phyloP scores from a whole-genome alignment of 2,797 vertebrate genomes.

The Anas capensis region DNA sequence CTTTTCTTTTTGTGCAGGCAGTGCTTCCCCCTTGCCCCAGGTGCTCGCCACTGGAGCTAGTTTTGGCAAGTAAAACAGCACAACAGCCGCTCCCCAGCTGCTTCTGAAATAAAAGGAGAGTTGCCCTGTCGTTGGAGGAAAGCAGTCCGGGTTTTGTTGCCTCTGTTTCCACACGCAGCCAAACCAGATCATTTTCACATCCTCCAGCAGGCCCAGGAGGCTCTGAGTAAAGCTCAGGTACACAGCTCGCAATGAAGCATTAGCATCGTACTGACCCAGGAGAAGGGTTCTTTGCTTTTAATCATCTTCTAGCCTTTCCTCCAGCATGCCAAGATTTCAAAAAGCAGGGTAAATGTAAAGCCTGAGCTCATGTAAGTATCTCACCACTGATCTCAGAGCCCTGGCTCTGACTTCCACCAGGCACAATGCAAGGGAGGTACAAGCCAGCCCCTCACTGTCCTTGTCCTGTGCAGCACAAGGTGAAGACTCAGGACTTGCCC shows the following conservation, averaged over 20 bases:
- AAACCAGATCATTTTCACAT: neutral
- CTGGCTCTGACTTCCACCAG: neutral
- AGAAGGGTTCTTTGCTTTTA: neutral
- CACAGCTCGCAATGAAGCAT: neutral
- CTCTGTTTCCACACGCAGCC: neutral
- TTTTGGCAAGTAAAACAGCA: slow-evolving; percentile 19
- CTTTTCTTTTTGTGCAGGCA: neutral
- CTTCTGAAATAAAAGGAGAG: neutral
- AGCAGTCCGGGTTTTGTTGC: neutral
- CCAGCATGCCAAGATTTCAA: neutral
- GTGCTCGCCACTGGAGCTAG: neutral
- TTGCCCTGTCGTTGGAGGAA: neutral
- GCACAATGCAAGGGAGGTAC: neutral
- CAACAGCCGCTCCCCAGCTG: neutral
- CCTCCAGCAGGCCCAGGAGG: neutral
- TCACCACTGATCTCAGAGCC: neutral
- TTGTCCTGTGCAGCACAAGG: neutral
- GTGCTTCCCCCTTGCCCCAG: neutral
- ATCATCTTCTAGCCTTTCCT: neutral
- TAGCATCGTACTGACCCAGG: neutral
- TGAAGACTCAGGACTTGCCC: neutral
- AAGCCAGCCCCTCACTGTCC: neutral
- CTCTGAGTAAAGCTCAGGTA: neutral
- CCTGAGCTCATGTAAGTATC: neutral
- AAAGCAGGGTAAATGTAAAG: rapidly evolving